Percentiles rank a stretch among this genome's conserved stretches.
Evolutionary conservation across 2,888 invertebrate genomes (phyloP).

Genomic region (Pristionchus arcanus): DNA sequence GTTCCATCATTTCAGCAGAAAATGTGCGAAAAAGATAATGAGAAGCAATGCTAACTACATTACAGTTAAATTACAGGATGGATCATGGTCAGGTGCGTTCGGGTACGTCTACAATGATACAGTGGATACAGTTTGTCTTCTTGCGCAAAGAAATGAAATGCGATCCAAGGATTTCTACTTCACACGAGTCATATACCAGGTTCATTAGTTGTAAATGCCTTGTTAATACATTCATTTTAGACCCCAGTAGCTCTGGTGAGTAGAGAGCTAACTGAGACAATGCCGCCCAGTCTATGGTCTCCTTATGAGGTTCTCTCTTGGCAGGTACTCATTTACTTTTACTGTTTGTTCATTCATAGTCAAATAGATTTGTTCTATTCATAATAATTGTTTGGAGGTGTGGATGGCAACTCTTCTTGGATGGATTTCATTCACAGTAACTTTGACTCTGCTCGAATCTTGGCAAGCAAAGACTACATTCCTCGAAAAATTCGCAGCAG

Average conservation of each 20-base stretch:
- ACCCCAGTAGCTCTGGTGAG: not conserved
- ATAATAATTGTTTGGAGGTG: not conserved
- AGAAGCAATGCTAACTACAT: not conserved
- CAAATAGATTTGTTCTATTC: not conserved
- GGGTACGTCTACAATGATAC: not conserved
- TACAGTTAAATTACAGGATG: not conserved
- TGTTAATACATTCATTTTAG: not conserved
- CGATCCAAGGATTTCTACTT: not conserved
- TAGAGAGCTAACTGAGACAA: not conserved
- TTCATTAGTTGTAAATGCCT: not conserved
- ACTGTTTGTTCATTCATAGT: not conserved
- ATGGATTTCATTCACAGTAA: not conserved
- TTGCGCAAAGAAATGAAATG: slow-evolving; percentile 1
- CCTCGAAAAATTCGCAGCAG: not conserved
- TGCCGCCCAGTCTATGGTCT: slow-evolving; percentile 40
- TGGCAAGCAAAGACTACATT: not conserved
- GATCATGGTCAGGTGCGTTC: slow-evolving; percentile 9
- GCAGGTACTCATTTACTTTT: not conserved
- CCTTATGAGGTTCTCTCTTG: not conserved
- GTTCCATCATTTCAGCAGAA: too few relatives aligned
- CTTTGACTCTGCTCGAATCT: not conserved
- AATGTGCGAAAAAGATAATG: too few relatives aligned
- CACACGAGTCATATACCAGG: not conserved
- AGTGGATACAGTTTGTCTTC: slow-evolving; percentile 26
- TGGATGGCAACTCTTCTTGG: slow-evolving; percentile 20